Base-by-base conservation (phyloP, 1,140 invertebrate species). In the Drosophila ercepeae region DNA sequence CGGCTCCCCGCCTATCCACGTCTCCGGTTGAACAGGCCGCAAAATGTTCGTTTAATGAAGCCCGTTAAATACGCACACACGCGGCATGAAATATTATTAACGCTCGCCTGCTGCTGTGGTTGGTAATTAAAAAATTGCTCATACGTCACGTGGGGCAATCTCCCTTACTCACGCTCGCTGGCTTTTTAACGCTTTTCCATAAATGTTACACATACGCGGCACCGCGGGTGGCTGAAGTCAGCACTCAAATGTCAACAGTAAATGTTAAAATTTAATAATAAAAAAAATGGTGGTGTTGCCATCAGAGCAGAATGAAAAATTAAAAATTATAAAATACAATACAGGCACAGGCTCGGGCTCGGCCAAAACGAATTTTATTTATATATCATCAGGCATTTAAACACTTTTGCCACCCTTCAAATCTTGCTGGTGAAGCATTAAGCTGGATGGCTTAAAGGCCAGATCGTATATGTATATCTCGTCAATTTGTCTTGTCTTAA, bases 111-210 rank as follows among this genome's bases (percentile, higher is more conserved):
- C 46, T 52, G 48, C 44, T 72, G 36, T 46, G 75, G 71, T 60
- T 84, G 77, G 73, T 86, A 86, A 86, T 86, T 86, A 88, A 88
- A 88, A 88, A 77, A 88, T 74, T 86, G 68, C 72, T 75, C 72
- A 81, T 81, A 88, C 77, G 75, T 68, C 65, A 76, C 51, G 59
- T 68, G 60, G 63, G 59, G 36, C 70, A 76, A 81, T 64, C 52
- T 44, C 51, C 60, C 61, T 60, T 65, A 2, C 8, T 0, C 7
- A 9, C 5, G 16, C 13, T 16, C 2, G 34, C 5, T 41, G n/a
- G 3, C n/a, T 54, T 53, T 60, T 48, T 58, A 53, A 70, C 51
- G 57, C 55, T 50, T 72, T 73, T 74, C 51, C 51, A 74, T 57
- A 60, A 84, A 59, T 59, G 42, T 65, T 71, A 36, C 73, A 74